Evolutionary conservation across 2,888 invertebrate species (phyloP).

Genomic region (Himalopsyche tibetana): DNA sequence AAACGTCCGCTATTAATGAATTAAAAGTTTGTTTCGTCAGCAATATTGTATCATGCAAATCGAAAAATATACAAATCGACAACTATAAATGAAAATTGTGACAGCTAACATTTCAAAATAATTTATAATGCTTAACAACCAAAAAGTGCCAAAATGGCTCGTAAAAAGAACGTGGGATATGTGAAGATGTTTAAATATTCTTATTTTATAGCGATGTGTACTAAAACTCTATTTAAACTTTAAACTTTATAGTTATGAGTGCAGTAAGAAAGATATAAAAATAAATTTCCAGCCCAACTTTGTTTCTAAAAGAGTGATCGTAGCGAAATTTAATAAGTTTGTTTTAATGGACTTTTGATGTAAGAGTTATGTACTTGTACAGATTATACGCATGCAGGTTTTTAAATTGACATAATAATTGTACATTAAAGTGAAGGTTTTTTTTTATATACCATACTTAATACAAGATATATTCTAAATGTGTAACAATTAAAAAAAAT

Average conservation of each 20-base stretch:
- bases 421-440: too few species aligned
- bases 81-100: too few species aligned
- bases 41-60: too few species aligned
- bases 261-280: not conserved
- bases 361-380: not conserved
- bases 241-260: not conserved
- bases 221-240: constrained; percentile 10
- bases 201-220: not conserved
- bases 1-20: too few species aligned
- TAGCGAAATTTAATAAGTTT: constrained; percentile 17
- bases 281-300: constrained; percentile 11
- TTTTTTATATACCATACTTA: too few species aligned
- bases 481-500: too few species aligned
- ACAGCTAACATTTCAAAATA: too few species aligned
- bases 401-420: not conserved
- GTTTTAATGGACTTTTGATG: constrained; percentile 26
- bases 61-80: too few species aligned
- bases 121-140: too few species aligned
- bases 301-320: constrained; percentile 5
- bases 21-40: too few species aligned
- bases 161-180: too few species aligned
- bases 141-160: not conserved
- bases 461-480: too few species aligned
- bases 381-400: not conserved
- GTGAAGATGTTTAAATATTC: not conserved